A percentile compares a stretch with the other conserved stretches of the same genome.
phyloP scores from a whole-genome alignment of 2,113 vertebrate species.

The Platysteira castanea region DNA sequence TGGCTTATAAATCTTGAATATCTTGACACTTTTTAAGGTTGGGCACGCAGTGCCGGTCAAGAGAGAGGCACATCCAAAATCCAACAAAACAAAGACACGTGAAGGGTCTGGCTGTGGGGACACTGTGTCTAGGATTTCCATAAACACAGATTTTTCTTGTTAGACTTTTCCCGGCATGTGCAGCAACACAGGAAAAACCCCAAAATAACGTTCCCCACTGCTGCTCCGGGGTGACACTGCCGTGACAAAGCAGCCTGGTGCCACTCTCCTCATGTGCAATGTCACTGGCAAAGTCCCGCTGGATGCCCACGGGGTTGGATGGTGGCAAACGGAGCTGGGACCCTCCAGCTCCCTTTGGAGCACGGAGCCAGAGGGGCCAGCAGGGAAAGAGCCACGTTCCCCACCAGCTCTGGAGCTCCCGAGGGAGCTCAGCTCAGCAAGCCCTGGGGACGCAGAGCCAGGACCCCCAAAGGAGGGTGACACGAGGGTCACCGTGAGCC shows the following conservation, averaged over 20 bases:
- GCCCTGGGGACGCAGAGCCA: neutral
- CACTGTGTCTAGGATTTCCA: neutral
- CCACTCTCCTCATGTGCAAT: neutral
- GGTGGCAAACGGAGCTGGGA: neutral
- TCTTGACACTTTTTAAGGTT: neutral
- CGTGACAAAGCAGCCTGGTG: neutral
- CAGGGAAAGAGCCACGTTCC: neutral
- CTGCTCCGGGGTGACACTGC: neutral
- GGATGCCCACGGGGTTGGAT: neutral
- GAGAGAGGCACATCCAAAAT: neutral
- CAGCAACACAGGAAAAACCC: neutral
- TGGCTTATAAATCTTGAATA: neutral
- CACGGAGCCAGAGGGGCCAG: neutral
- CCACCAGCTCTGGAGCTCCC: neutral
- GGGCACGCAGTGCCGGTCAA: fast-evolving
- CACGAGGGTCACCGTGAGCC: neutral
- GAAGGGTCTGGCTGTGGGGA: conserved; percentile 20
- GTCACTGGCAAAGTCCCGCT: neutral
- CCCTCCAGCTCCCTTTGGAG: neutral
- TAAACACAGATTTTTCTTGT: conserved; percentile 41
- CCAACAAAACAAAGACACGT: neutral
- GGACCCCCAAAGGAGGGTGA: neutral
- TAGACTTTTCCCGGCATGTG: neutral
- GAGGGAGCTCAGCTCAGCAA: neutral
- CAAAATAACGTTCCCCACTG: neutral